phyloP scores from a whole-genome alignment of 2,113 vertebrate genomes.

The Procapra przewalskii region DNA sequence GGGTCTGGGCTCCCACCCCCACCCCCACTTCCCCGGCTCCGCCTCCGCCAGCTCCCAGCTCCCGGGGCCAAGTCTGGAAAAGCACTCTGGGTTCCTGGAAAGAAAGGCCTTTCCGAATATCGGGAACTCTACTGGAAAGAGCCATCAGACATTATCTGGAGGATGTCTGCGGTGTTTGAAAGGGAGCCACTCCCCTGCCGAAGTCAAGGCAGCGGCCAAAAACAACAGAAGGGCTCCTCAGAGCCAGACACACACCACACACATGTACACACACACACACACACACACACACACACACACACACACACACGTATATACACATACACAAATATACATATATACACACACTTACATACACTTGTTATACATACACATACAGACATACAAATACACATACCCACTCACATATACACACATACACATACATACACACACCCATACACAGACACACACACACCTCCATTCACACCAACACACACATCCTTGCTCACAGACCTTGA shows the following conservation, averaged over 20 bases:
- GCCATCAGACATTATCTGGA: slow-evolving; percentile 38
- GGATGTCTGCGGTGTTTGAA: slow-evolving; percentile 40
- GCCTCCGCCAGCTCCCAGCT: not conserved
- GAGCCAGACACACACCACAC: not conserved
- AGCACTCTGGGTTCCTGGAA: slow-evolving; percentile 70
- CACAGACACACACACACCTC: not conserved
- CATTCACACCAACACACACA: not conserved
- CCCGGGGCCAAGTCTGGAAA: slow-evolving; percentile 61
- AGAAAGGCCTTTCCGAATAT: slow-evolving; percentile 59
- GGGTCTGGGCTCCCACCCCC: slow-evolving; percentile 9
- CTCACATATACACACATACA: no score
- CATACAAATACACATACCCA: not conserved
- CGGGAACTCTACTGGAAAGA: slow-evolving; percentile 53
- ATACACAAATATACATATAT: not conserved
- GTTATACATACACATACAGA: not conserved
- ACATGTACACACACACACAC: accelerated
- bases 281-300: no score
- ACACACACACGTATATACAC: no score
- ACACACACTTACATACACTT: not conserved
- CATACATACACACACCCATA: not conserved
- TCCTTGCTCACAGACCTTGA: not conserved
- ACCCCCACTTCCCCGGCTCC: slow-evolving; percentile 20
- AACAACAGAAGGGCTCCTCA: slow-evolving; percentile 48
- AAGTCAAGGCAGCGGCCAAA: slow-evolving; percentile 27
- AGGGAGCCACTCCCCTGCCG: slow-evolving; percentile 1